These are phyloP conservation scores for Neotragus moschatus DNA, from an alignment of 2,113 vertebrate genomes.

Conservation along the genomic window DNA sequence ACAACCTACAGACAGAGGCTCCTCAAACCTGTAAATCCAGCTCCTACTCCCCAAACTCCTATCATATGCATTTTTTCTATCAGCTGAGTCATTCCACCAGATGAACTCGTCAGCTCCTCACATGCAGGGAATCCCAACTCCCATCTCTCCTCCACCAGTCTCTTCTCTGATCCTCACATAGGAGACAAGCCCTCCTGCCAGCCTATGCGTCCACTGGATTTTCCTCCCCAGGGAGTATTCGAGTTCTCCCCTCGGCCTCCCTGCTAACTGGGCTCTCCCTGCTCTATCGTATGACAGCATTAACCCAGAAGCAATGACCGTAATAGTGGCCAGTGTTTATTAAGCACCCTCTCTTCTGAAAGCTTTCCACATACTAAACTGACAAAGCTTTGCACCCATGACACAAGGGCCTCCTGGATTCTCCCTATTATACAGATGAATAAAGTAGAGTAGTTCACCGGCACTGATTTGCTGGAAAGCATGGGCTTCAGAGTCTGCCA, in stretches of 20 bases:
- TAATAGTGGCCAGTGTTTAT: not conserved
- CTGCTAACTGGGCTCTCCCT: not conserved
- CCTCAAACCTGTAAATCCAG: not conserved
- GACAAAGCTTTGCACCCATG: not conserved
- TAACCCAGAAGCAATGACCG: not conserved
- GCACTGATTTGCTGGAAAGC: not conserved
- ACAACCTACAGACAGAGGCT: not conserved
- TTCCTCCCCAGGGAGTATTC: not conserved
- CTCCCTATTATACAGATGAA: not conserved
- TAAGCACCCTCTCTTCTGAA: not conserved
- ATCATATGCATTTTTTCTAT: not conserved
- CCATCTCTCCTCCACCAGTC: too few species aligned
- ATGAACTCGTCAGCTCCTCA: not conserved
- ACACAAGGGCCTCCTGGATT: not conserved
- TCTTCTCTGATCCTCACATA: not conserved
- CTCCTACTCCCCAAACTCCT: not conserved
- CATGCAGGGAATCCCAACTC: not conserved
- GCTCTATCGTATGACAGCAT: not conserved
- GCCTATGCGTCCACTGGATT: not conserved
- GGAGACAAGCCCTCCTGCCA: too few species aligned
- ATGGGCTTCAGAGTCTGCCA: not conserved
- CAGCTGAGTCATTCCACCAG: not conserved
- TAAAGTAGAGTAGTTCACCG: too few species aligned
- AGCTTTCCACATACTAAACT: not conserved
- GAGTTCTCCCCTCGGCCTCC: fast-evolving